Evolutionary conservation across 2,113 vertebrate species (phyloP), one percentile per base, ranked within the genome.

Genomic region (Gymnobelideus leadbeateri): DNA sequence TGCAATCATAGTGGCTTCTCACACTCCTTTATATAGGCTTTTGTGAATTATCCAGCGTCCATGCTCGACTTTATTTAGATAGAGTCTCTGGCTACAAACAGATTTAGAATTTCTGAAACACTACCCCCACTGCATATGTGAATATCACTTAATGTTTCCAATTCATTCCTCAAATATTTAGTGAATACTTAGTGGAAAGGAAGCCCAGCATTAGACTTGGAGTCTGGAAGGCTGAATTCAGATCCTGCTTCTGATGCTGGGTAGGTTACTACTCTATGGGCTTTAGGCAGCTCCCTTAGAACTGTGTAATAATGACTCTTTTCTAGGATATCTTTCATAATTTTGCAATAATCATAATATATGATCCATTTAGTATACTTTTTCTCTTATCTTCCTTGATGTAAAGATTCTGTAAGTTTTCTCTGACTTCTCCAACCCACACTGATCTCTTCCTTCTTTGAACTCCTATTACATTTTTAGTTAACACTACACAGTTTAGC

Each of bases 41-140:
- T 91, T 37, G 25, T 96, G 96, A 97, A 57, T 97, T 96, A 97
- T 28, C 46, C 12, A 46, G 1, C 61, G n/a, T 89, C 37, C 53
- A 90, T 53, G 61, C 24, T 43, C 50, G 55, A 25, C 90, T 96
- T 50, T 91, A 84, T 96, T 90, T 91, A 61, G 89, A 1, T 54
- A 89, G 53, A 31, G 5, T 50, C 25, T 47, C 47, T 92, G 53
- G 50, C 93, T 92, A 61, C 14, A 37, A 26, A 24, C 25, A 89
- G 92, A 90, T 91, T 25, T 23, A 54, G 49, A 21, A 77, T 93
- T 96, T 77, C 92, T 95, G 68, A 25, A 61, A 43, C 1, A 84
- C 1, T 49, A 49, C 43, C 9, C 19, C 8, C 37, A 16, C 77
- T 47, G 55, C 31, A 94, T 28, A 89, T 53, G 51, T 31, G 25